Conservation (phyloP, 1,140 invertebrate species). For the Armadillidium nasatum region DNA sequence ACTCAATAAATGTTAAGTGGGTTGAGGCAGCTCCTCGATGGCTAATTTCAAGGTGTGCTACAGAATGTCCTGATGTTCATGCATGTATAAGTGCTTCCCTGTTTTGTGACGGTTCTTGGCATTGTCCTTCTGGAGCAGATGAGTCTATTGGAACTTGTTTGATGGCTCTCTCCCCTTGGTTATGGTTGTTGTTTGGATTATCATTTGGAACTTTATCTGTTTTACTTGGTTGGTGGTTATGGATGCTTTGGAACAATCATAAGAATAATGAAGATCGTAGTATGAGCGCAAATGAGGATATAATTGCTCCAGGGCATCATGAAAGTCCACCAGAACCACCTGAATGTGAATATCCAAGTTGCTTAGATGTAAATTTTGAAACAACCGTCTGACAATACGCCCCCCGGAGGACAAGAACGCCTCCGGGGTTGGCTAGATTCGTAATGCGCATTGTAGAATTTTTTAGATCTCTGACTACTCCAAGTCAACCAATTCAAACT, state of each 20-base stretch:
- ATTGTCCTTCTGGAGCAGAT: slow-evolving; percentile 42
- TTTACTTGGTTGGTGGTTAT: slow-evolving; percentile 39
- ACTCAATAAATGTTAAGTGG: slow-evolving; percentile 34
- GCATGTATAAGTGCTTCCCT: slow-evolving; percentile 43
- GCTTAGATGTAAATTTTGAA: slow-evolving; percentile 43
- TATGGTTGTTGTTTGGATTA: slow-evolving; percentile 42
- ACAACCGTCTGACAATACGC: slow-evolving; percentile 45
- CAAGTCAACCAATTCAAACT: slow-evolving; percentile 7
- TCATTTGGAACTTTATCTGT: slow-evolving; percentile 40
- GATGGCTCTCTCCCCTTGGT: slow-evolving; percentile 43
- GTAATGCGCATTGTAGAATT: slow-evolving; percentile 36
- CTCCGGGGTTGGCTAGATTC: slow-evolving; percentile 40
- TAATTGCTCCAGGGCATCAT: slow-evolving; percentile 39
- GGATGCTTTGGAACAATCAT: slow-evolving; percentile 38
- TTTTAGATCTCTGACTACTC: slow-evolving; percentile 36
- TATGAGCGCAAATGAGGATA: slow-evolving; percentile 32
- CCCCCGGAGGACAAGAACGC: slow-evolving; percentile 37
- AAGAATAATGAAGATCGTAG: slow-evolving; percentile 22
- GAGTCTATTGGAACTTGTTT: slow-evolving; percentile 41
- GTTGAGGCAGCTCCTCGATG: slow-evolving; percentile 40
- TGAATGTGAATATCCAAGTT: slow-evolving; percentile 41
- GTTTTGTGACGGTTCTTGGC: slow-evolving; percentile 44
- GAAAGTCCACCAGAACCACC: slow-evolving; percentile 42
- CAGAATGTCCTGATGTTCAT: slow-evolving; percentile 41
- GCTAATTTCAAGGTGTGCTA: slow-evolving; percentile 35